These are phyloP conservation scores for Eumacrocentrus americanus DNA, from an alignment of 2,888 invertebrate species.

Conservation along the genomic window DNA sequence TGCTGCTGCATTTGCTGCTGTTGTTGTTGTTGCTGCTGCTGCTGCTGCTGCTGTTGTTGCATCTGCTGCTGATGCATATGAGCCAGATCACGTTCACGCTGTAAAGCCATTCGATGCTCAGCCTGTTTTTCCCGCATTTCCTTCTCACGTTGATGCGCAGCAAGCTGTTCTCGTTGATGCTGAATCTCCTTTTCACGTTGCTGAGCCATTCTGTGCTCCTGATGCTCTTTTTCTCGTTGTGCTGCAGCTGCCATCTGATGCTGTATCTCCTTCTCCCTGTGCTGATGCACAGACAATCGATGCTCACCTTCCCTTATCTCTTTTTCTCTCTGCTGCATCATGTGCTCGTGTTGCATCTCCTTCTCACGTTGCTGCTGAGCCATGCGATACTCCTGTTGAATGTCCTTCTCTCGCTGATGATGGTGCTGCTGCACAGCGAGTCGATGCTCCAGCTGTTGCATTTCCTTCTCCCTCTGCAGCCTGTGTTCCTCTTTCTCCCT, in stretches of 20 bases:
- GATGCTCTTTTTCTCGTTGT: constrained; percentile 56
- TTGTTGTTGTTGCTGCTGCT: constrained; percentile 62
- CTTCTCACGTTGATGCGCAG: constrained; percentile 49
- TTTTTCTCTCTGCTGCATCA: constrained; percentile 53
- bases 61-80: constrained; percentile 51
- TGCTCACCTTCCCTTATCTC: constrained; percentile 51
- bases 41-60: constrained; percentile 60
- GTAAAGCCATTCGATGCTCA: constrained; percentile 43
- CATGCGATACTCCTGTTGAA: constrained; percentile 51
- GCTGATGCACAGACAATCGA: constrained; percentile 44
- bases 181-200: constrained; percentile 42
- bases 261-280: constrained; percentile 52
- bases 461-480: constrained; percentile 56
- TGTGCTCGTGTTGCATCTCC: constrained; percentile 48
- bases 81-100: constrained; percentile 26
- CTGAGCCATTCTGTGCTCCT: constrained; percentile 49
- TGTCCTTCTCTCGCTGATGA: constrained; percentile 51
- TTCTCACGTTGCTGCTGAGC: constrained; percentile 54
- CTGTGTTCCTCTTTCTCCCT: constrained; percentile 53
- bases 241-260: constrained; percentile 44
- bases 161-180: constrained; percentile 39
- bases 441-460: constrained; percentile 47
- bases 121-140: constrained; percentile 52
- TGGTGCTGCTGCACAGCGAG: constrained; percentile 54
- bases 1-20: constrained; percentile 62